Evolutionary conservation across 2,113 vertebrate species (phyloP).

Genomic region (Elgaria multicarinata): DNA sequence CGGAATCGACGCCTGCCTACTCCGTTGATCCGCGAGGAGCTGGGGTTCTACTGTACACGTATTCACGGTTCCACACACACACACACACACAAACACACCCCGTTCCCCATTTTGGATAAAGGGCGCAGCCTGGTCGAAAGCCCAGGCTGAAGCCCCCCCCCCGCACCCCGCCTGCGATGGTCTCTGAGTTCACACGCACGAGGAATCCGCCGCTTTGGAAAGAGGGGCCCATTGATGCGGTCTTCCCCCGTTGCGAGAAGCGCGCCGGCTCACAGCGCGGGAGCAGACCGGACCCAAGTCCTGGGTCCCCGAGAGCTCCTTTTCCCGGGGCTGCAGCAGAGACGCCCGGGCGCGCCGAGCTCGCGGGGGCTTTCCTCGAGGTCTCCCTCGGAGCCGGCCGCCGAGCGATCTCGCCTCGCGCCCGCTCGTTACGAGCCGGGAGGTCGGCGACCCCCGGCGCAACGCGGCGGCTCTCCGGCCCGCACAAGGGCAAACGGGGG

Average conservation of each 20-base stretch:
- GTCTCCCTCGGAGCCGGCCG: neutral
- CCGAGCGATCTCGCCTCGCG: neutral
- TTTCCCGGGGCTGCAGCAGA: neutral
- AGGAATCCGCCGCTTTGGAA: neutral
- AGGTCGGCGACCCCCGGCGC: conserved; percentile 45
- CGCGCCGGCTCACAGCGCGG: neutral
- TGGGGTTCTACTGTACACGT: neutral
- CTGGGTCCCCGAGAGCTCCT: neutral
- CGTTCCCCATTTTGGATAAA: neutral
- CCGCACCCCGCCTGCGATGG: neutral
- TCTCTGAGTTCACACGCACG: neutral
- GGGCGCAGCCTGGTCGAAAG: neutral
- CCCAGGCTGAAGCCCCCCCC: neutral
- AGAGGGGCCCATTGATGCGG: neutral
- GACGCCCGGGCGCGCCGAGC: neutral
- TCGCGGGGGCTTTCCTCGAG: neutral
- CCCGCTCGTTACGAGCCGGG: neutral
- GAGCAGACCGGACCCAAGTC: neutral
- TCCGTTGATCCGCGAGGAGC: neutral
- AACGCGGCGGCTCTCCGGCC: neutral
- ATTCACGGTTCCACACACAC: neutral
- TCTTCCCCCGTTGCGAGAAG: neutral
- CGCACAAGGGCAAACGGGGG: neutral
- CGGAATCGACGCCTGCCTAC: neutral
- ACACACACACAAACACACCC: too few relatives aligned